Percentiles rank a stretch among this genome's conserved stretches.
Conservation (phyloP, 2,113 vertebrate species). For the Zosterops borbonicus region DNA sequence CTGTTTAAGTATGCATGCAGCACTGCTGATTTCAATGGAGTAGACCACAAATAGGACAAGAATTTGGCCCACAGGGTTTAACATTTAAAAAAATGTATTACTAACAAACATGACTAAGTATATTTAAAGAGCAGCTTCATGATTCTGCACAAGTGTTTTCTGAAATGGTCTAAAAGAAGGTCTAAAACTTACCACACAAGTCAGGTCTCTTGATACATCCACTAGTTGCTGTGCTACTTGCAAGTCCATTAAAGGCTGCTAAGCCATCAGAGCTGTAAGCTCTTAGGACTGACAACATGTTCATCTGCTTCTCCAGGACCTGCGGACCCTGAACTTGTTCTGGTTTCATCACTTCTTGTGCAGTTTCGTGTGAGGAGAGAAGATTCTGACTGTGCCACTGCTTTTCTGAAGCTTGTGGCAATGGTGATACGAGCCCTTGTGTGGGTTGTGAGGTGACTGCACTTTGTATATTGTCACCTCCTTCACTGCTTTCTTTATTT, state of each 20-base stretch:
- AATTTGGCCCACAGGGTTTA: conserved; percentile 61
- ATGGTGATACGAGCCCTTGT: conserved; percentile 72
- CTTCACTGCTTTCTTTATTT: conserved; percentile 74
- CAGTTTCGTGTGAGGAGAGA: conserved; percentile 80
- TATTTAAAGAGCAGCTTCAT: conserved; percentile 65
- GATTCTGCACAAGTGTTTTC: conserved; percentile 65
- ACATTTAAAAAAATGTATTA: conserved; percentile 65
- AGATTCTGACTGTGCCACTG: conserved; percentile 89
- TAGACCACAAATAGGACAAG: conserved; percentile 61
- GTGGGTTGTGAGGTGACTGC: conserved; percentile 63
- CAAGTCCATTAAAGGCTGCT: conserved; percentile 93
- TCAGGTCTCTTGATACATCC: conserved; percentile 95
- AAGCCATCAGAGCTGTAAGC: conserved; percentile 95
- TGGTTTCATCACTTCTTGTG: conserved; percentile 83
- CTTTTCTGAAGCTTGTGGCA: conserved; percentile 82
- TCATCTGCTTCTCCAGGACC: conserved; percentile 91
- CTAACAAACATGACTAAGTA: conserved; percentile 63
- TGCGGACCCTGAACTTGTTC: conserved; percentile 82
- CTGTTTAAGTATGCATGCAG: conserved; percentile 60
- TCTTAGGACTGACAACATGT: conserved; percentile 97
- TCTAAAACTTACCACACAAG: conserved; percentile 93
- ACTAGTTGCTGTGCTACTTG: conserved; percentile 81
- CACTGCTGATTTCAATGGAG: conserved; percentile 63
- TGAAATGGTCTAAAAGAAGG: conserved; percentile 75
- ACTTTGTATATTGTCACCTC: conserved; percentile 75